These are phyloP conservation scores for Pterocles burchelli DNA, from an alignment of 2,113 vertebrate genomes.

Conservation along the genomic window DNA sequence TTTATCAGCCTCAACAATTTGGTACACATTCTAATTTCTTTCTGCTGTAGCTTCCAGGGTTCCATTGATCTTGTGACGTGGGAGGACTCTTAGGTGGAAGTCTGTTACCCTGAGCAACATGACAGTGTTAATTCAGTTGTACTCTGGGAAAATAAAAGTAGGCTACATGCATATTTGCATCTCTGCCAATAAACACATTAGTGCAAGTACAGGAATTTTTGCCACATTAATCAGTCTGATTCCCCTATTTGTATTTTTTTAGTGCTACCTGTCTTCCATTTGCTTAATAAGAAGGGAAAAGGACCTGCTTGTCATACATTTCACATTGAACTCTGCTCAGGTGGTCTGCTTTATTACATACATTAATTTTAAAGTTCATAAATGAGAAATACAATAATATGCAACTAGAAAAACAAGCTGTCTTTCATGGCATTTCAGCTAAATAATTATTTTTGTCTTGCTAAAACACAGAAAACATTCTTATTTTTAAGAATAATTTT, in stretches of 20 bases:
- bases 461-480: background rate
- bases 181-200: constrained; percentile 40
- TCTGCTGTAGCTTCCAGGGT: constrained; percentile 53
- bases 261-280: background rate
- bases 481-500: background rate
- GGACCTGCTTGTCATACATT: background rate
- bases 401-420: background rate
- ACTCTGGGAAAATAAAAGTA: constrained; percentile 54
- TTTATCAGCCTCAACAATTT: constrained; percentile 63
- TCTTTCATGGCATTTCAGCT: background rate
- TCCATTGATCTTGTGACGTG: constrained; percentile 44
- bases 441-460: background rate
- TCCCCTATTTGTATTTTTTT: background rate
- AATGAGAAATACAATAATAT: background rate
- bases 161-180: constrained; percentile 35
- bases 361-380: background rate
- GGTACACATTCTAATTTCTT: constrained; percentile 55
- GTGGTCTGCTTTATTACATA: background rate
- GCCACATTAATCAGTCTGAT: background rate
- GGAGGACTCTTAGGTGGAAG: constrained; percentile 49
- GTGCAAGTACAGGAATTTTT: constrained; percentile 14
- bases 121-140: constrained; percentile 44
- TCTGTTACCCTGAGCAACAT: constrained; percentile 59
- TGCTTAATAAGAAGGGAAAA: background rate
- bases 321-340: background rate